phyloP scores from a whole-genome alignment of 2,113 vertebrate genomes.

The Odontesthes bonariensis region DNA sequence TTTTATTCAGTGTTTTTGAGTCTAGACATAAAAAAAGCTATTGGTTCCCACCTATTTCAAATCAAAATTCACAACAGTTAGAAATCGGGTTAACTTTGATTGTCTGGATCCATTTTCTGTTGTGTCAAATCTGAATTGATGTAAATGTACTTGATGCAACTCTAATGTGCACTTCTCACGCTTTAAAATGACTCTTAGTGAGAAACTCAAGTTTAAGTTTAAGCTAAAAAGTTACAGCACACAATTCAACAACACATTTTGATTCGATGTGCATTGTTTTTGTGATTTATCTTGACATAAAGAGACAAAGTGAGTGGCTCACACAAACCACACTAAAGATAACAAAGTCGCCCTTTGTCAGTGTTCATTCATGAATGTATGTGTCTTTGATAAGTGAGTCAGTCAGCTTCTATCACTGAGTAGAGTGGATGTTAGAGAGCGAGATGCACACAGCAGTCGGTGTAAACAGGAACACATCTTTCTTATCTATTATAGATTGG shows the following conservation, averaged over 20 bases:
- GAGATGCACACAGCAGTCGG: conserved; percentile 27
- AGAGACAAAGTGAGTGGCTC: background rate
- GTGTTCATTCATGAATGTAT: background rate
- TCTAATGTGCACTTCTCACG: too few species aligned
- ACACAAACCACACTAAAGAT: background rate
- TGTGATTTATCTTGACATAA: background rate
- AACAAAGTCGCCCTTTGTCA: background rate
- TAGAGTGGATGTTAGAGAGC: conserved; percentile 18
- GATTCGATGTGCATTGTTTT: background rate
- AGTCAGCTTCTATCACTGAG: background rate
- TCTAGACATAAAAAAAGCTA: too few species aligned
- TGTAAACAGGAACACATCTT: conserved; percentile 14
- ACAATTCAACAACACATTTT: background rate
- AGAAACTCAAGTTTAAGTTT: background rate
- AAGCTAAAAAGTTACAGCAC: background rate
- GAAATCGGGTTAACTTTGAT: too few species aligned
- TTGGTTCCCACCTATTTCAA: too few species aligned
- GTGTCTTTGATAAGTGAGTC: conserved; percentile 19
- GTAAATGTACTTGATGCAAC: too few species aligned
- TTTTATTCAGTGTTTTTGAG: too few species aligned
- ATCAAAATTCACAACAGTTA: too few species aligned
- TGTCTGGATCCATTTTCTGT: too few species aligned
- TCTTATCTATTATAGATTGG: conserved; percentile 20
- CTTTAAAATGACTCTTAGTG: background rate
- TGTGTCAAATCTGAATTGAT: too few species aligned